A percentile compares a stretch with the other conserved stretches of the same genome.
Evolutionary conservation across 1,140 invertebrate species (phyloP).

Genomic region (Ostrea edulis): DNA sequence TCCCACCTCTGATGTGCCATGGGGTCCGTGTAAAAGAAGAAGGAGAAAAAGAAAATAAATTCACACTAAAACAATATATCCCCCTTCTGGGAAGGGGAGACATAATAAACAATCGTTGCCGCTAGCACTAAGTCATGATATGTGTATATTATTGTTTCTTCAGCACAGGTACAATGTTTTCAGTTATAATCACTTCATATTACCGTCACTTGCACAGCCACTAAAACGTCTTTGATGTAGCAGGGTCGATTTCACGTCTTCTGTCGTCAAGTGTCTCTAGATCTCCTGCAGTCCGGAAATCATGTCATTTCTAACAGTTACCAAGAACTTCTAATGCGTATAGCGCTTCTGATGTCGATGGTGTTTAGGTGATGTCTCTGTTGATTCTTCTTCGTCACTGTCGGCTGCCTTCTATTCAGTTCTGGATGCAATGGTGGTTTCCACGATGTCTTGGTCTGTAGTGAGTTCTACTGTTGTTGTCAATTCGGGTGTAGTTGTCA

Average conservation of each 20-base stretch:
- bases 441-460: neutral
- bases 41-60: too few species aligned
- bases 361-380: neutral
- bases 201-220: too few species aligned
- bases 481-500: neutral
- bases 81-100: too few species aligned
- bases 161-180: too few species aligned
- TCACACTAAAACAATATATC: too few species aligned
- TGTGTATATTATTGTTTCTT: too few species aligned
- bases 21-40: too few species aligned
- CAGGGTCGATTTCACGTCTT: neutral
- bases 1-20: too few species aligned
- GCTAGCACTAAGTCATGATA: too few species aligned
- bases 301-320: neutral
- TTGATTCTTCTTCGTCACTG: neutral
- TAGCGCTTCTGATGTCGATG: neutral
- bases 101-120: too few species aligned
- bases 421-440: neutral
- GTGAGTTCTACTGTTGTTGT: neutral
- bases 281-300: neutral
- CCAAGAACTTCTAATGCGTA: neutral
- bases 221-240: too few species aligned
- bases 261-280: neutral
- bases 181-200: too few species aligned
- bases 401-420: neutral